Evolutionary conservation across 2,113 vertebrate species (phyloP).

Genomic region (Anser brachyrhynchus): DNA sequence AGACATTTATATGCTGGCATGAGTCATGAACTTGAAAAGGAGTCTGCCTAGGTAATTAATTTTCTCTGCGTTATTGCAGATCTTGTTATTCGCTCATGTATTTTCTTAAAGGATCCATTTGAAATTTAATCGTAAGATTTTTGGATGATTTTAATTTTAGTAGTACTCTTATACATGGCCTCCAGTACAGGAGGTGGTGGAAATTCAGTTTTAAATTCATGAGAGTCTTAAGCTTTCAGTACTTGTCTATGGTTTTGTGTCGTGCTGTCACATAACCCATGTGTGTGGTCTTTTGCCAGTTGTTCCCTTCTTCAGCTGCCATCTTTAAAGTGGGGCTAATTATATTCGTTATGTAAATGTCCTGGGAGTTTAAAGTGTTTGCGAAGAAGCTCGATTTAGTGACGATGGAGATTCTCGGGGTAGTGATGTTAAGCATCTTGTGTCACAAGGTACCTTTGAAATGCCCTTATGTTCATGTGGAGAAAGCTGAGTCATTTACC

Average conservation of each 20-base stretch:
- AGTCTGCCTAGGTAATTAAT: constrained; percentile 60
- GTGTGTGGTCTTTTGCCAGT: not conserved
- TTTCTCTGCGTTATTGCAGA: constrained; percentile 7
- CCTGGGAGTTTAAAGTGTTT: not conserved
- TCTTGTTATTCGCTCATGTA: not conserved
- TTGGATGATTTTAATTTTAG: not conserved
- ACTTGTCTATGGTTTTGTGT: not conserved
- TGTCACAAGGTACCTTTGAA: not conserved
- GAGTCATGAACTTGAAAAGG: constrained; percentile 61
- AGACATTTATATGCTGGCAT: constrained; percentile 55
- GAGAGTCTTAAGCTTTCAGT: not conserved
- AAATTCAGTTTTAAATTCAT: not conserved
- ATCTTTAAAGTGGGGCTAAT: constrained; percentile 21
- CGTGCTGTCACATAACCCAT: not conserved
- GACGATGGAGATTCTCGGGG: not conserved
- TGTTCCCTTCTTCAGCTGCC: not conserved
- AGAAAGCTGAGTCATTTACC: not conserved
- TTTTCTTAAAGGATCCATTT: not conserved
- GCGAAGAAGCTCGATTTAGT: not conserved
- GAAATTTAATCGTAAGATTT: not conserved
- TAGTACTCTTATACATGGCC: not conserved
- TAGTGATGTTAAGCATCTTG: not conserved
- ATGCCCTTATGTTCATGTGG: not conserved
- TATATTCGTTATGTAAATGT: not conserved
- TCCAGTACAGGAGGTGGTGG: not conserved